Evolutionary conservation across 1,140 invertebrate species (phyloP).

Genomic region (Hermetia illucens): DNA sequence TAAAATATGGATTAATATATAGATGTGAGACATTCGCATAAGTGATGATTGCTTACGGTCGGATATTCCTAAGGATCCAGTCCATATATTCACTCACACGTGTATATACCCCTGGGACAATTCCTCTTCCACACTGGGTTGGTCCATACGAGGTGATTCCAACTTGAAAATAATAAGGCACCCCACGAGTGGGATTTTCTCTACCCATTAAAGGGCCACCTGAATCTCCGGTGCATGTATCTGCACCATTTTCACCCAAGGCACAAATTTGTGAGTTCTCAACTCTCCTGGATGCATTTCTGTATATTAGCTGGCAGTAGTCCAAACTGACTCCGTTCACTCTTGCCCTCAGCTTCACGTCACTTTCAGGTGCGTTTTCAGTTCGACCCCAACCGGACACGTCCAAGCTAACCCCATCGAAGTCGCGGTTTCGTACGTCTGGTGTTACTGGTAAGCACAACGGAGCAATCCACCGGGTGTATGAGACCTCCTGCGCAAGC

Average conservation of each 20-base stretch:
- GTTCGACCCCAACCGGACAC: conserved; percentile 76
- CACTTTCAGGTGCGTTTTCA: conserved; percentile 40
- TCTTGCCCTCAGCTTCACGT: conserved; percentile 37
- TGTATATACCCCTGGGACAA: conserved; percentile 66
- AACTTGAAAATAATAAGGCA: conserved; percentile 25
- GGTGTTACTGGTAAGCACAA: conserved; percentile 57
- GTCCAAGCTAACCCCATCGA: conserved; percentile 39
- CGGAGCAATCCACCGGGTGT: conserved; percentile 53
- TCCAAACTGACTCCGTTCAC: conserved; percentile 17
- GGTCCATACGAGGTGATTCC: conserved; percentile 68
- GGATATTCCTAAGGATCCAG: conserved; percentile 49
- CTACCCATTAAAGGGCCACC: conserved; percentile 40
- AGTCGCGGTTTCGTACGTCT: conserved; percentile 28
- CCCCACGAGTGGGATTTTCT: conserved; percentile 6
- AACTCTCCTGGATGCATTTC: conserved; percentile 14
- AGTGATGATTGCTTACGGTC: too few species aligned
- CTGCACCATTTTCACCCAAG: conserved; percentile 44
- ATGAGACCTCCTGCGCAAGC: conserved; percentile 41
- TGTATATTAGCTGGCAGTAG: conserved; percentile 21
- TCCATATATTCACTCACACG: conserved; percentile 48
- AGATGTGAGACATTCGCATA: too few species aligned
- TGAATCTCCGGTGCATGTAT: conserved; percentile 39
- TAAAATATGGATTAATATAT: too few species aligned
- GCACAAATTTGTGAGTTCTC: conserved; percentile 42
- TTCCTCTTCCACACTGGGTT: conserved; percentile 48